These are phyloP conservation scores for Nephrocerus scutellatus DNA, from an alignment of 2,888 invertebrate species.

Conservation along the genomic window DNA sequence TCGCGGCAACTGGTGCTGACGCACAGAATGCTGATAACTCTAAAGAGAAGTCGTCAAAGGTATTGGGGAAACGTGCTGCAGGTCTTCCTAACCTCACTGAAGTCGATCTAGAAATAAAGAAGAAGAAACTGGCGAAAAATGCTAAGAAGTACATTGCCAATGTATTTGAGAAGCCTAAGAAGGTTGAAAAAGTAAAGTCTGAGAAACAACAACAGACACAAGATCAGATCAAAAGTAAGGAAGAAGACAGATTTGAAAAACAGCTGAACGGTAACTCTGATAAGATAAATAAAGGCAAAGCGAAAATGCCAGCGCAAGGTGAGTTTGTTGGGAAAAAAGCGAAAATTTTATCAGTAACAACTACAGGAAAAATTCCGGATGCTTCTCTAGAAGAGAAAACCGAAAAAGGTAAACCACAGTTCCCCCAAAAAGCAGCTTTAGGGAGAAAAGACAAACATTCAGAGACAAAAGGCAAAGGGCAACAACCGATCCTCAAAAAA, in stretches of 20 bases:
- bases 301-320: constrained; percentile 2
- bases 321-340: constrained; percentile 3
- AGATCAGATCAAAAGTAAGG: neutral
- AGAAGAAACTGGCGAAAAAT: constrained; percentile 37
- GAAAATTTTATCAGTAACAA: neutral
- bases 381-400: neutral
- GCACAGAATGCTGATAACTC: constrained; percentile 20
- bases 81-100: constrained; percentile 38
- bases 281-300: constrained; percentile 1
- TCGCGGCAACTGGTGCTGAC: constrained; percentile 25
- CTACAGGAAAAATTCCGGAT: neutral
- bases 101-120: constrained; percentile 37
- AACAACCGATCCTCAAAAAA: neutral
- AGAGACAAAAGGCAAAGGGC: constrained; percentile 2
- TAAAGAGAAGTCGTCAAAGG: constrained; percentile 21
- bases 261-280: neutral
- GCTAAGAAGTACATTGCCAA: constrained; percentile 43
- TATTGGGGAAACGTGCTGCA: constrained; percentile 37
- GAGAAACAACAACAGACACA: neutral
- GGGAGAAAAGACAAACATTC: too few species aligned
- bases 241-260: constrained; percentile 6
- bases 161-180: constrained; percentile 43
- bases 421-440: constrained; percentile 1
- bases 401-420: neutral
- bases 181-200: constrained; percentile 28